Evolutionary conservation across 2,797 vertebrate genomes (phyloP).

Genomic region (Aythya fuligula): DNA sequence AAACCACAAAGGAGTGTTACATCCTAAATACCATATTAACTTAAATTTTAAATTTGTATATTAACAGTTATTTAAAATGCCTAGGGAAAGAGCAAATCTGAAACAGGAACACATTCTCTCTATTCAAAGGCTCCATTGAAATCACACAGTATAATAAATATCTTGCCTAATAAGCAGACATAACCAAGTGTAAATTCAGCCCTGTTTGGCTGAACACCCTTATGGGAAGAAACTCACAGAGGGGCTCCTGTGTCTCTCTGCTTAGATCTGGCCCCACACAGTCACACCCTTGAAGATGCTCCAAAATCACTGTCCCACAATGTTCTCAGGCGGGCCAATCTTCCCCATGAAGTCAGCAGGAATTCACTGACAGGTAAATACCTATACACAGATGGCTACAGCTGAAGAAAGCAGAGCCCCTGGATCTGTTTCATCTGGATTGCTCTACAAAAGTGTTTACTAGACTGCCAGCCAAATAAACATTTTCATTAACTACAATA

Average conservation of each 20-base stretch:
- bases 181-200: not conserved
- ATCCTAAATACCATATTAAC: constrained; percentile 59
- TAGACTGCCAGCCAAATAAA: not conserved
- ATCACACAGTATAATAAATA: not conserved
- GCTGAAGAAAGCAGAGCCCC: not conserved
- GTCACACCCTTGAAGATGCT: not conserved
- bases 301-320: not conserved
- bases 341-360: not conserved
- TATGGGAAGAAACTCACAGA: not conserved
- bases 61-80: constrained; percentile 30
- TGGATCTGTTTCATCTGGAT: not conserved
- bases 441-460: not conserved
- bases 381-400: not conserved
- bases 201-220: not conserved
- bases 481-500: not conserved
- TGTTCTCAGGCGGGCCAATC: not conserved
- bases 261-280: not conserved
- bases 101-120: not conserved
- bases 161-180: not conserved
- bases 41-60: constrained; percentile 37
- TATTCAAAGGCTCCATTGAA: constrained; percentile 1
- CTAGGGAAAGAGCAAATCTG: not conserved
- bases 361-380: not conserved
- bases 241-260: not conserved
- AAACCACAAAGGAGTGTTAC: constrained; percentile 56